phyloP scores from a whole-genome alignment of 2,797 vertebrate genomes.

The Neosilurus mollespiculum region DNA sequence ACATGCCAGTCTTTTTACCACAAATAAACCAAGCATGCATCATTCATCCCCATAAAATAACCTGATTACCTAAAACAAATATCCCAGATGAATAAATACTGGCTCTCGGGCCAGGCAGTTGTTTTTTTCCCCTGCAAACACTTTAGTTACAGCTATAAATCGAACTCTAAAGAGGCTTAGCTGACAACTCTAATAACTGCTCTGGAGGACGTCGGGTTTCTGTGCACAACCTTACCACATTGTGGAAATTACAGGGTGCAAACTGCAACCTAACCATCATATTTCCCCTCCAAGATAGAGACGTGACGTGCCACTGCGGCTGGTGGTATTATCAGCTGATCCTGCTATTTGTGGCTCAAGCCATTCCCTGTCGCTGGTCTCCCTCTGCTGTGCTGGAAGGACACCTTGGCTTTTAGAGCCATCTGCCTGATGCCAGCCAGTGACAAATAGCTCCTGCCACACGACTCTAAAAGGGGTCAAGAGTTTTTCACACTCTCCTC shows the following conservation, averaged over 20 bases:
- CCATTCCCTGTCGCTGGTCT: conserved; percentile 31
- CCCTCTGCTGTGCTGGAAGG: conserved; percentile 44
- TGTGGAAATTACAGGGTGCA: conserved; percentile 52
- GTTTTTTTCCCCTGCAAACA: background rate
- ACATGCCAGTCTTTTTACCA: conserved; percentile 23
- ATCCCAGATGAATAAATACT: conserved; percentile 25
- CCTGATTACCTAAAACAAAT: conserved; percentile 19
- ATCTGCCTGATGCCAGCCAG: conserved; percentile 46
- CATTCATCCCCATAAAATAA: conserved; percentile 40
- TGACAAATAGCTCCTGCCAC: conserved; percentile 54
- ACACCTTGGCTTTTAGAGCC: conserved; percentile 56
- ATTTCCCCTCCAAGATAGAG: conserved; percentile 38
- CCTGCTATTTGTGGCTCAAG: conserved; percentile 45
- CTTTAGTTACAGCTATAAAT: conserved; percentile 46
- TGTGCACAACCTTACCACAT: conserved; percentile 31
- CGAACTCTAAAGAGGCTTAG: conserved; percentile 45
- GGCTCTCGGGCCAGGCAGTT: background rate
- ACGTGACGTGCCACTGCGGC: conserved; percentile 31
- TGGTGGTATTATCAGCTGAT: conserved; percentile 49
- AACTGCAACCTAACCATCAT: conserved; percentile 46
- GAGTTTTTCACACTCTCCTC: conserved; percentile 50
- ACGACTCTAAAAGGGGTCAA: conserved; percentile 59
- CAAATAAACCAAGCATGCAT: conserved; percentile 34
- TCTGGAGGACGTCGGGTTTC: conserved; percentile 42
- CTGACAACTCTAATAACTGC: conserved; percentile 50